A percentile compares a stretch with the other conserved stretches of the same genome.
phyloP scores from a whole-genome alignment of 1,140 invertebrate genomes.

The Hylyphantes graminicola region DNA sequence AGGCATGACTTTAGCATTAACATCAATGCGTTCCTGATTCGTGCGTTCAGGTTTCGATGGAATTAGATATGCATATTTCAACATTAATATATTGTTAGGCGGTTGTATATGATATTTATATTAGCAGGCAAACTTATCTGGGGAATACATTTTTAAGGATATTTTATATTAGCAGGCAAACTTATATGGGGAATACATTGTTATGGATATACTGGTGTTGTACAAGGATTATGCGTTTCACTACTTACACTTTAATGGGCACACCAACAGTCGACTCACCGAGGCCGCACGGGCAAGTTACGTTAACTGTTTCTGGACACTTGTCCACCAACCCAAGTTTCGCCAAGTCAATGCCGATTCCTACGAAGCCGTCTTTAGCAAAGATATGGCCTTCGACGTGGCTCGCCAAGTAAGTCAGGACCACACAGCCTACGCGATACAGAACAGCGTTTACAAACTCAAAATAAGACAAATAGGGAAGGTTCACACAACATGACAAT shows the following conservation, averaged over 20 bases:
- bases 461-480: too few relatives aligned
- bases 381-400: conserved; percentile 25
- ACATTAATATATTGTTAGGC: too few relatives aligned
- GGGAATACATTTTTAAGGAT: too few relatives aligned
- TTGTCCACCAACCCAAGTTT: conserved; percentile 15
- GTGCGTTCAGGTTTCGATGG: too few relatives aligned
- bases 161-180: too few relatives aligned
- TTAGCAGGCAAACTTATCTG: too few relatives aligned
- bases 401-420: conserved; percentile 7
- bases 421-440: conserved; percentile 23
- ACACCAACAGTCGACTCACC: not conserved
- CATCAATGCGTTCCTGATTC: too few relatives aligned
- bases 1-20: too few relatives aligned
- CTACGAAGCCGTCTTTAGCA: conserved; percentile 45
- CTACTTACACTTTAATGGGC: conserved; percentile 34
- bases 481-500: too few relatives aligned
- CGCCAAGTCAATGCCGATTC: conserved; percentile 30
- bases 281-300: conserved; percentile 18
- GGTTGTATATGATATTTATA: not conserved
- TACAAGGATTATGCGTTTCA: not conserved
- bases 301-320: conserved; percentile 16
- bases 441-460: not conserved
- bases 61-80: too few relatives aligned
- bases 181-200: too few relatives aligned
- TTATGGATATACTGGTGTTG: not conserved